Evolutionary conservation across 2,797 vertebrate genomes (phyloP), one percentile per base, ranked within the genome.

Genomic region (Diglossa cyanea): DNA sequence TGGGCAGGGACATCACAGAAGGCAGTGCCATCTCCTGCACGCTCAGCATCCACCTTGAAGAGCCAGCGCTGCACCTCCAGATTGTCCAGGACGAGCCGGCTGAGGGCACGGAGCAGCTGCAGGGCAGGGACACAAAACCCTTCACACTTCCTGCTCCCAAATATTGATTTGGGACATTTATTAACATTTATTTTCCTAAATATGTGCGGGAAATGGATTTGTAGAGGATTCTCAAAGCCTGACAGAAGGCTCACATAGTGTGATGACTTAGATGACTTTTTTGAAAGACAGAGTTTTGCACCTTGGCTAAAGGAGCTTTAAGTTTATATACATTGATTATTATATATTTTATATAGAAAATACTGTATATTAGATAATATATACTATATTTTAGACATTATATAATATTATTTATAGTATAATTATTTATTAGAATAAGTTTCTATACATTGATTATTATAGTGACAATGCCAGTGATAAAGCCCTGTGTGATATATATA

Each of bases 61-160:
- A 99, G 81, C 99, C 99, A 99, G 60, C 98, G 98, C 54, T 66
- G 95, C 93, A 99, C 98, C 11, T 98, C 94, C 76, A 96, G 51
- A 42, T 99, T 97, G 74, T 98, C 97, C 7, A 95, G 31, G 80
- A 99, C 68, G 35, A 99, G 97, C 89, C 97, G 97, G 58, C 98
- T 97, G 83, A 99, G 96, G 18, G 93, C 96, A 11, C 97, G 90
- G 24, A 98, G 87, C 96, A 99, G 97, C 99, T 99, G 94, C 26
- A 71, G 96, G 51, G 57, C 40, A 86, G 55, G 0, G 2, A 76
- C 81, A 86, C 55, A 13, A 26, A 61, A 31, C 3, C 26, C 25
- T 74, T 45, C 33, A 25, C 10, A 6, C 30, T n/a, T 13, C 21
- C 33, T 6, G 37, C 13, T 57, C 53, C 37, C 61, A n/a, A 18